These are phyloP conservation scores for Papilio polytes DNA, from an alignment of 1,140 invertebrate genomes.

Conservation along the genomic window DNA sequence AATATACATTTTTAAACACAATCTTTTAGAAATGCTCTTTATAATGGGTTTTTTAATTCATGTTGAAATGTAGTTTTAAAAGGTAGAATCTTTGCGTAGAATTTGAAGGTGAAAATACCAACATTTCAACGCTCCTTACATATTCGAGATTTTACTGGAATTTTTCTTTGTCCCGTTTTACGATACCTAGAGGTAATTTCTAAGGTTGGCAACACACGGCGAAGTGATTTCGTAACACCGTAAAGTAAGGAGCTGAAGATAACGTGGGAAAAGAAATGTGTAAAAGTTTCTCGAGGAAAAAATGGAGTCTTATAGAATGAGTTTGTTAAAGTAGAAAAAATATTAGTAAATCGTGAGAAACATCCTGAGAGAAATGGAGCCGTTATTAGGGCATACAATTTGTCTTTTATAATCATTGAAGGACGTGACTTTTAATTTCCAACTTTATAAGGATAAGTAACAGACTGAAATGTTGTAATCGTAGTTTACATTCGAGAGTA, in stretches of 20 bases:
- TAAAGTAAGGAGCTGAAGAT: constrained; percentile 18
- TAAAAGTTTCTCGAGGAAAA: constrained; percentile 7
- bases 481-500: not conserved
- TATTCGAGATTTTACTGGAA: constrained; percentile 4
- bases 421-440: not conserved
- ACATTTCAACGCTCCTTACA: not conserved
- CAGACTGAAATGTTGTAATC: no score
- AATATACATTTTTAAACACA: not conserved
- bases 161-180: constrained; percentile 19
- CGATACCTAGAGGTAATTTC: constrained; percentile 19
- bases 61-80: not conserved
- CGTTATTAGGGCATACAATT: not conserved
- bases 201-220: constrained; percentile 16
- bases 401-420: not conserved
- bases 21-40: not conserved
- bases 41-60: not conserved
- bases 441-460: not conserved
- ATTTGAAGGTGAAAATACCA: not conserved
- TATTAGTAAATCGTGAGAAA: constrained; percentile 14
- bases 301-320: constrained; percentile 2
- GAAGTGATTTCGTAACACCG: constrained; percentile 15
- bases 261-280: constrained; percentile 22
- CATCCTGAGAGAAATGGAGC: not conserved
- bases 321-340: constrained; percentile 12
- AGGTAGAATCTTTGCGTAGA: not conserved